These are phyloP conservation scores for Oryctes rhinoceros DNA, from an alignment of 1,140 invertebrate species.

Conservation along the genomic window DNA sequence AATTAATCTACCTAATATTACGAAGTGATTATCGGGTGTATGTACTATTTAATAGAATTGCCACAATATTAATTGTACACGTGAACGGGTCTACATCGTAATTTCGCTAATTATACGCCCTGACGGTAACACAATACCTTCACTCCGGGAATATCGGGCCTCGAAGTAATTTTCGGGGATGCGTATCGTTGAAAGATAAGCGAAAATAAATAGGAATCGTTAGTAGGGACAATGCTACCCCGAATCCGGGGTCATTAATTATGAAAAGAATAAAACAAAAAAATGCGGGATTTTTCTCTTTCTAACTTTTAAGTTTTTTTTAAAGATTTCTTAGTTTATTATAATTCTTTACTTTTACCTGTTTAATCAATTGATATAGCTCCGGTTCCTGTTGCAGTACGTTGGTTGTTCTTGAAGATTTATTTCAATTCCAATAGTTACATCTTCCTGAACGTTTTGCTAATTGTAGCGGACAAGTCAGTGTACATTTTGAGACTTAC, in stretches of 20 bases:
- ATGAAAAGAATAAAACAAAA: too few species aligned
- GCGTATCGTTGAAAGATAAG: background rate
- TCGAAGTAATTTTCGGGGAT: background rate
- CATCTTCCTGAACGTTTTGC: too few species aligned
- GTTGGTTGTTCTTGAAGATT: too few species aligned
- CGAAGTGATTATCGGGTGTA: background rate
- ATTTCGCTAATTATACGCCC: background rate
- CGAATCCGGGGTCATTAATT: too few species aligned
- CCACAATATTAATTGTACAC: slow-evolving; percentile 10
- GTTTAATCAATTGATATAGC: too few species aligned
- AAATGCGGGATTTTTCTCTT: background rate
- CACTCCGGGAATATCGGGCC: background rate
- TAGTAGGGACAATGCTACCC: background rate
- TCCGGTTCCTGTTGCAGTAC: too few species aligned
- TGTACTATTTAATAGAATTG: slow-evolving; percentile 7
- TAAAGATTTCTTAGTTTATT: background rate
- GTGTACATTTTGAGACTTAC: too few species aligned
- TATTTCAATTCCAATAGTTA: too few species aligned
- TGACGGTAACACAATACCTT: background rate
- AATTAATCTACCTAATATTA: slow-evolving; percentile 23
- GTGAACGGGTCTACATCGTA: background rate
- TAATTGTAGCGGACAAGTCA: too few species aligned
- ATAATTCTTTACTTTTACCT: too few species aligned
- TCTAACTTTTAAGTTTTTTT: background rate
- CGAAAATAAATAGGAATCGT: background rate